A percentile compares a stretch with the other conserved stretches of the same genome.
Evolutionary conservation across 1,140 invertebrate species (phyloP).

Genomic region (Drosophila mayri): DNA sequence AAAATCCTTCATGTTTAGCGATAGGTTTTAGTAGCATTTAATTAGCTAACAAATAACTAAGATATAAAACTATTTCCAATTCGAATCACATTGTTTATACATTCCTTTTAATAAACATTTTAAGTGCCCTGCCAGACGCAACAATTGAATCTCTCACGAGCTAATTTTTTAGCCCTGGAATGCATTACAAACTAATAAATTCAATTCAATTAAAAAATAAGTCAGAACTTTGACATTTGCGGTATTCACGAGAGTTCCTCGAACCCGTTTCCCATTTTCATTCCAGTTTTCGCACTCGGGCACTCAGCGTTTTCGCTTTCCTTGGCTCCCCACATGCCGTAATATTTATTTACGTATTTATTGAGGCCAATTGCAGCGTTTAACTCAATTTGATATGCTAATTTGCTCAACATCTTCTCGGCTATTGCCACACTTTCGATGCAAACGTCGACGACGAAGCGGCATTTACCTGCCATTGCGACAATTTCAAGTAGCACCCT

Average conservation of each 20-base stretch:
- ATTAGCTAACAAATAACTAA: too few relatives aligned
- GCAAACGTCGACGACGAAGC: conserved; percentile 18
- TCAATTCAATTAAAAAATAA: conserved; percentile 20
- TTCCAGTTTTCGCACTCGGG: conserved; percentile 13
- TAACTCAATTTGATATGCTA: conserved; percentile 83
- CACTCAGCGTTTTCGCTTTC: conserved; percentile 39
- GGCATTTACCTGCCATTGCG: conserved; percentile 2
- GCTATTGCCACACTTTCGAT: conserved; percentile 43
- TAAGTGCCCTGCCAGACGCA: background rate
- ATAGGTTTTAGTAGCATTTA: too few relatives aligned
- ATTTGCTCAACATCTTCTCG: conserved; percentile 55
- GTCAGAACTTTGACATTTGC: conserved; percentile 26
- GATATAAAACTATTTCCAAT: too few relatives aligned
- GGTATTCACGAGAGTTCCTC: background rate
- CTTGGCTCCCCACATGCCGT: conserved; percentile 22
- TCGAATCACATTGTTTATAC: too few relatives aligned
- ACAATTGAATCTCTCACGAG: background rate
- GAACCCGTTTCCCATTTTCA: conserved; percentile 21
- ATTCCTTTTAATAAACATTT: background rate
- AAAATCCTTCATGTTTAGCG: background rate
- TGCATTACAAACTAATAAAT: conserved; percentile 7
- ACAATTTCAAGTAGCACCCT: background rate
- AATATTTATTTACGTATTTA: conserved; percentile 48
- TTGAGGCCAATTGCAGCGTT: conserved; percentile 61
- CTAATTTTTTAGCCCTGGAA: background rate